Conservation (phyloP, 2,113 vertebrate genomes). For the Danionella cerebrum region DNA sequence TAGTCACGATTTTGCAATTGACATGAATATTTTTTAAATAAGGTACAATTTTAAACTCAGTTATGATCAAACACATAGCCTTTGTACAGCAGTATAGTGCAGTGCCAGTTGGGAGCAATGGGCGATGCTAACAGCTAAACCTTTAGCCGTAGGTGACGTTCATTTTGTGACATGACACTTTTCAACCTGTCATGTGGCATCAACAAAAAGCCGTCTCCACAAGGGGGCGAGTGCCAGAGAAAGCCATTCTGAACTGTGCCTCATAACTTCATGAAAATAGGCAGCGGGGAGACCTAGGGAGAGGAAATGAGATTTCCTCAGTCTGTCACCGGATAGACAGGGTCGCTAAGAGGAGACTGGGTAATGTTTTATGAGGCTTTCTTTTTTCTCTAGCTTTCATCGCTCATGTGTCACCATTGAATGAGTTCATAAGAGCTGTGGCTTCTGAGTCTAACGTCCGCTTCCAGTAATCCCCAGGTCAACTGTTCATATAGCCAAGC, state of each 20-base stretch:
- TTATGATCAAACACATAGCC: too few relatives aligned
- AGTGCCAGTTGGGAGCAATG: background rate
- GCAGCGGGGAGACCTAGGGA: conserved; percentile 37
- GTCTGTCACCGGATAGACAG: conserved; percentile 30
- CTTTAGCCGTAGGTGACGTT: background rate
- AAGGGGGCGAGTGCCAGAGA: conserved; percentile 5
- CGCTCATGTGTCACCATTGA: conserved; percentile 23
- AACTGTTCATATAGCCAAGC: background rate
- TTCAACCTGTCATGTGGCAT: background rate
- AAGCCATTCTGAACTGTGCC: conserved; percentile 22
- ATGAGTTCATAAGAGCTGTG: conserved; percentile 13
- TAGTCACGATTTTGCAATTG: too few relatives aligned
- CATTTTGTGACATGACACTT: background rate
- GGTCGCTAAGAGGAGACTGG: conserved; percentile 10
- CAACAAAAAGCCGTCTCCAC: conserved; percentile 3
- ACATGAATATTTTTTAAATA: too few relatives aligned
- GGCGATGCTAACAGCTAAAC: background rate
- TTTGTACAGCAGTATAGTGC: too few relatives aligned
- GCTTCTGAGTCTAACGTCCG: background rate
- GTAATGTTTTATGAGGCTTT: conserved; percentile 26
- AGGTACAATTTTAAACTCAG: too few relatives aligned
- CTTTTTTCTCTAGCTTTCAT: conserved; percentile 31
- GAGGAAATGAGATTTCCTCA: conserved; percentile 51
- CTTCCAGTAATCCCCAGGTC: conserved; percentile 1
- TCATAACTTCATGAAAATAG: conserved; percentile 37